These are phyloP conservation scores for Sternotherus odoratus DNA, from an alignment of 2,797 vertebrate species.

Conservation along the genomic window DNA sequence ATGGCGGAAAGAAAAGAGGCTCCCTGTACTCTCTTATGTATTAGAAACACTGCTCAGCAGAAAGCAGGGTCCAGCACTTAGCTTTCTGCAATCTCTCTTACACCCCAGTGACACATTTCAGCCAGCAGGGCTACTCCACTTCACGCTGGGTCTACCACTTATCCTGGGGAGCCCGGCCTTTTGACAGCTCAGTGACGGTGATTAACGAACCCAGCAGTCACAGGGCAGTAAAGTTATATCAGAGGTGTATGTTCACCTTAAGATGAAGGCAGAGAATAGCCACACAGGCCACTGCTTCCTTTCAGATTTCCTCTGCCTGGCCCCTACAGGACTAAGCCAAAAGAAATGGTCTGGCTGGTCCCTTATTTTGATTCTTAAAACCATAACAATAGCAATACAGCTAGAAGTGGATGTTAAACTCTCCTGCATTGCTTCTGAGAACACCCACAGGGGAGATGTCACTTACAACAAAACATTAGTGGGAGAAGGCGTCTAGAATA, in stretches of 20 bases:
- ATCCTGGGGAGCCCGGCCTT: background rate
- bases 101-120: background rate
- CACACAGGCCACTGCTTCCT: background rate
- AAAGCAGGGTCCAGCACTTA: too few relatives aligned
- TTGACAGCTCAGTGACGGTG: background rate
- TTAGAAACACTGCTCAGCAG: background rate
- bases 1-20: background rate
- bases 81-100: background rate
- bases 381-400: rapidly evolving
- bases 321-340: background rate
- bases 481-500: background rate
- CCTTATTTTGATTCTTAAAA: background rate
- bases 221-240: background rate
- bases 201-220: background rate
- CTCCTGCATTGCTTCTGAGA: background rate
- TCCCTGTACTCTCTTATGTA: background rate
- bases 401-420: too few relatives aligned
- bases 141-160: background rate
- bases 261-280: background rate
- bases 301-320: background rate
- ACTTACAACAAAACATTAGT: rapidly evolving
- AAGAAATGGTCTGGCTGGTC: background rate
- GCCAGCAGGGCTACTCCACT: background rate
- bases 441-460: background rate
- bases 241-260: background rate